Base-by-base conservation (phyloP, 2,113 vertebrate species). In the Hydrolagus affinis region DNA sequence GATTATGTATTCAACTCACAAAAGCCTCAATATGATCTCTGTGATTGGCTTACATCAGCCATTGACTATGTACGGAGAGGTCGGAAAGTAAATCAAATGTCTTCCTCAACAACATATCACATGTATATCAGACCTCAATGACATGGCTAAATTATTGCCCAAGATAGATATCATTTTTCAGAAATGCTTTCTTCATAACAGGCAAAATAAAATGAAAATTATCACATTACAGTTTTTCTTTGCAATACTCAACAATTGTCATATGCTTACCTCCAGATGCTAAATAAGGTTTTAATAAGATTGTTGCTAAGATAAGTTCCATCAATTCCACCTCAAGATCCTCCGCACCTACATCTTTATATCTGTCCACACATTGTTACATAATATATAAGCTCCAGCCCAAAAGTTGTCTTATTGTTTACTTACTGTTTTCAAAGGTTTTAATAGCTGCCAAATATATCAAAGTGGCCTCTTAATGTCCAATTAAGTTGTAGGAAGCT, bases 21-120 rank as follows among this genome's bases (percentile, higher is more conserved):
- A 93, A 94, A 94, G 92, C 93, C 93, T 94, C 3, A 66, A 80
- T 17, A 80, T 80, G 14, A 80, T 64, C 59, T 91, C 93, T 93
- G 92, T 92, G 94, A 93, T 90, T 93, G 90, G 95, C 96, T 95
- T 96, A 89, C 97, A 97, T 96, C 97, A 96, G 96, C 96, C 96
- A 93, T 90, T 0, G 76, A 28, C 76, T 21, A 64, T 64, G n/a
- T 73, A 17, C 12, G 10, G 32, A 32, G 60, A 68, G 78, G 10
- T 28, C n/a, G 64, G 60, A 62, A n/a, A 64, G 77, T 75, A 11
- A 75, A 75, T 57, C 73, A 75, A 75, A 19, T 75, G 32, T 30
- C 4, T 28, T 80, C 28, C 25, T 25, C 77, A 30, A 80, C 30
- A 30, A 57, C n/a, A 80, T 64, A 23, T 28, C 59, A 80, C 14